A percentile compares a stretch with the other conserved stretches of the same genome.
phyloP scores from a whole-genome alignment of 2,888 invertebrate genomes.

The Dolichopus griseipennis region DNA sequence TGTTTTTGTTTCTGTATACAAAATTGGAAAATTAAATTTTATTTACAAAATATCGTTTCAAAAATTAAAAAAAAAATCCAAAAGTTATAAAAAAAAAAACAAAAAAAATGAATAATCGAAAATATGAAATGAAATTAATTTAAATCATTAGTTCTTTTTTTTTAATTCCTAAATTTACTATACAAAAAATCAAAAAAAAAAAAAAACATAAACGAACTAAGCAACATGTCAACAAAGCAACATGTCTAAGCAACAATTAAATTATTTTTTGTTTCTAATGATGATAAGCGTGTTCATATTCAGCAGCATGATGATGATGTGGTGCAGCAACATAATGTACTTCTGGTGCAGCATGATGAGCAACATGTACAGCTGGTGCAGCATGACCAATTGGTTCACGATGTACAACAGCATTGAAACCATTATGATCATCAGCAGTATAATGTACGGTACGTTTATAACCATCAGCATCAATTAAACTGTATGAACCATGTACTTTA shows the following conservation, averaged over 20 bases:
- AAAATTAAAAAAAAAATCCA: neutral
- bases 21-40: neutral
- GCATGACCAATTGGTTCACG: conserved; percentile 39
- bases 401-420: conserved; percentile 50
- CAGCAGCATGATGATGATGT: neutral
- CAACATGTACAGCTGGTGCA: neutral
- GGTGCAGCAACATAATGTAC: conserved; percentile 9
- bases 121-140: neutral
- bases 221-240: neutral
- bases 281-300: conserved; percentile 9
- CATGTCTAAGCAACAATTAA: too few relatives aligned
- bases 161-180: too few relatives aligned
- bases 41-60: neutral
- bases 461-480: conserved; percentile 48
- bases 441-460: conserved; percentile 48
- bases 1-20: neutral
- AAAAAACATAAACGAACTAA: neutral
- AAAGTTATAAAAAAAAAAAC: neutral
- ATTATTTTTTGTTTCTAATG: neutral
- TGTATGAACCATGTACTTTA: conserved; percentile 48
- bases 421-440: conserved; percentile 47
- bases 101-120: neutral
- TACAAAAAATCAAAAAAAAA: neutral
- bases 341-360: conserved; percentile 9
- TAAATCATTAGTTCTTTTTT: too few relatives aligned